A percentile compares a stretch with the other conserved stretches of the same genome.
phyloP scores from a whole-genome alignment of 2,113 vertebrate species.

The Colius striatus region DNA sequence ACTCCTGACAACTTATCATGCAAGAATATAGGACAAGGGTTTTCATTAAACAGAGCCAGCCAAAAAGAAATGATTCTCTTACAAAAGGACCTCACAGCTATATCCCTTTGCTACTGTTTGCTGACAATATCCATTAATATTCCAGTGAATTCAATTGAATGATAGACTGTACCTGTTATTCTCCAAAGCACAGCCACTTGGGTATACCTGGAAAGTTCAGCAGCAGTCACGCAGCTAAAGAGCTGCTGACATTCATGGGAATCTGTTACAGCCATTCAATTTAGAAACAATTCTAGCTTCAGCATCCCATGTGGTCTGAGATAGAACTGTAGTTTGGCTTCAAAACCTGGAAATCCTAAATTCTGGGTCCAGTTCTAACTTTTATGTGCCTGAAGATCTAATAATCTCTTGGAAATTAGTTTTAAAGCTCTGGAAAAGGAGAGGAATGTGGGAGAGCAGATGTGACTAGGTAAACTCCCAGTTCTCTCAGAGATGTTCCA shows the following conservation, averaged over 20 bases:
- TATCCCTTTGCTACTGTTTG: conserved; percentile 49
- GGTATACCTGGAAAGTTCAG: conserved; percentile 54
- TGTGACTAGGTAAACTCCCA: not conserved
- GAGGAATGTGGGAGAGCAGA: not conserved
- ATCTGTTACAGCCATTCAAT: conserved; percentile 53
- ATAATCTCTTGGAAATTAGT: not conserved
- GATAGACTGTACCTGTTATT: conserved; percentile 36
- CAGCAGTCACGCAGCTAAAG: conserved; percentile 59
- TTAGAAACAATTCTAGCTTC: conserved; percentile 28
- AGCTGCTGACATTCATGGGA: conserved; percentile 62
- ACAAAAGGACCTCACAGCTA: conserved; percentile 27
- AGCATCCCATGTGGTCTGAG: not conserved
- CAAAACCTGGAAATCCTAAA: conserved; percentile 20
- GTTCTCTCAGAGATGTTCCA: not conserved
- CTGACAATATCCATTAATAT: conserved; percentile 51
- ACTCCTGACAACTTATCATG: not conserved
- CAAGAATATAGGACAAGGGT: not conserved
- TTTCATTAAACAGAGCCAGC: conserved; percentile 24
- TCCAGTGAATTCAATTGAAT: conserved; percentile 41
- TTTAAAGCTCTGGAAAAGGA: not conserved
- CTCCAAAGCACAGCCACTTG: conserved; percentile 25
- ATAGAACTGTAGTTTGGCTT: not conserved
- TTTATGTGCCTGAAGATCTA: not conserved
- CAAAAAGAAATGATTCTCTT: conserved; percentile 17
- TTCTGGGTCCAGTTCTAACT: conserved; percentile 14